Evolutionary conservation across 2,797 vertebrate genomes (phyloP), one percentile per base, ranked within the genome.

Genomic region (Setipinna tenuifilis): DNA sequence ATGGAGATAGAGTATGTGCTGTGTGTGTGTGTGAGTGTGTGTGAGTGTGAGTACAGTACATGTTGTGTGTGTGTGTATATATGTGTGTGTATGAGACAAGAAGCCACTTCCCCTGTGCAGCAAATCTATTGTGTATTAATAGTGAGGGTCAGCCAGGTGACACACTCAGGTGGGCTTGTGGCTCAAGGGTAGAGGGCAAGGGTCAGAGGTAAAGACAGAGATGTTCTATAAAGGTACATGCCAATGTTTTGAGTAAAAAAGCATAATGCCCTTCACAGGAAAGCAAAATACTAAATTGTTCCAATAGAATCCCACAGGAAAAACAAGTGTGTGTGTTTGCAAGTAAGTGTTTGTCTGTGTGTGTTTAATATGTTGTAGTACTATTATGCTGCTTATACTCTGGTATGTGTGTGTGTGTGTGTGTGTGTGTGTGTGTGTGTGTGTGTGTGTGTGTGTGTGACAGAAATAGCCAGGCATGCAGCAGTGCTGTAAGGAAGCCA

Each of bases 1-100:
- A 98, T 99, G 98, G 98, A 99, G 94, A 98, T 98, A 0, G 98
- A 98, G 98, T 99, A 93, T 97, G 98, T 93, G 44, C 71, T n/a
- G 12, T 28, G 28, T 44, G 46, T 75, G 19, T 35, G 2, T 46
- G 41, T 44, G 17, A 46, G 17, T 48, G 6, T 50, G 14, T 23
- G 31, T 41, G 68, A 19, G 17, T n/a, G 28, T 44, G 31, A 59
- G 23, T 35, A n/a, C n/a, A n/a, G 3, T 44, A 12, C n/a, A 14
- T 58, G 16, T 75, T 59, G 14, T 35, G 19, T 35, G 48, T 28
- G 17, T 19, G 23, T 28, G 62, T 68, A n/a, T 28, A n/a, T 80
- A 59, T 19, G 25, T 85, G 48, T 75, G 41, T 84, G 83, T 54
- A 16, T 58, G 46, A 54, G 71, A n/a, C n/a, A n/a, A n/a, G n/a